Evolutionary conservation across 2,113 vertebrate species (phyloP).

Genomic region (Puffinus mauretanicus): DNA sequence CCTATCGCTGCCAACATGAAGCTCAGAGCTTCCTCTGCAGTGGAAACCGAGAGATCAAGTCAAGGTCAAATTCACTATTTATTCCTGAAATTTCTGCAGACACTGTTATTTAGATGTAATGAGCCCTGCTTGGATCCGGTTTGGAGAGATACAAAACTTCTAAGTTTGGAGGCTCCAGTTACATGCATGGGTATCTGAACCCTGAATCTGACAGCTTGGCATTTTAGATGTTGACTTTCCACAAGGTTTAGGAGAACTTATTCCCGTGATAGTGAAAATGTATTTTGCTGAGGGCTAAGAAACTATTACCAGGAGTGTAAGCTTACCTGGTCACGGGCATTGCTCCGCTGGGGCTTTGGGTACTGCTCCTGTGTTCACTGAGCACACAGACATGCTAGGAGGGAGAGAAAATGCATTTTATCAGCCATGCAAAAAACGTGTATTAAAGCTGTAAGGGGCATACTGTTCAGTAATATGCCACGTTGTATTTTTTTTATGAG

Average conservation of each 20-base stretch:
- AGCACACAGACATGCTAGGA: neutral
- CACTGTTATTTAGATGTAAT: conserved; percentile 57
- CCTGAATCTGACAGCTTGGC: conserved; percentile 47
- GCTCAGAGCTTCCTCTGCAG: conserved; percentile 54
- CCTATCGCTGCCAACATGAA: neutral
- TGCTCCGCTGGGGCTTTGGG: neutral
- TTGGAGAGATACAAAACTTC: conserved; percentile 34
- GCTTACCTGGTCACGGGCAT: neutral
- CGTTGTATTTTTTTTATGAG: neutral
- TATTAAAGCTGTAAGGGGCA: neutral
- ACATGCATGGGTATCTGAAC: conserved; percentile 12
- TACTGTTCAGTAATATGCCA: neutral
- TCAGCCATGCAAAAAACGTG: neutral
- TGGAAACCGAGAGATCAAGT: conserved; percentile 40
- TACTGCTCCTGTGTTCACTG: neutral
- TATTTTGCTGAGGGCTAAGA: neutral
- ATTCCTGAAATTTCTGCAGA: conserved; percentile 65
- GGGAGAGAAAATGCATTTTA: neutral
- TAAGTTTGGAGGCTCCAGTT: conserved; percentile 25
- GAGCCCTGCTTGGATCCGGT: conserved; percentile 48
- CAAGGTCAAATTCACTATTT: conserved; percentile 59
- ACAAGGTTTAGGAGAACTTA: neutral
- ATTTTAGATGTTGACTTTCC: conserved; percentile 33
- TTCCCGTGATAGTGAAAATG: neutral
- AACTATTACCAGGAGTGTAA: neutral